Evolutionary conservation across 2,797 vertebrate genomes (phyloP), one percentile per base, ranked within the genome.

Genomic region (Megalops cyprinoides): DNA sequence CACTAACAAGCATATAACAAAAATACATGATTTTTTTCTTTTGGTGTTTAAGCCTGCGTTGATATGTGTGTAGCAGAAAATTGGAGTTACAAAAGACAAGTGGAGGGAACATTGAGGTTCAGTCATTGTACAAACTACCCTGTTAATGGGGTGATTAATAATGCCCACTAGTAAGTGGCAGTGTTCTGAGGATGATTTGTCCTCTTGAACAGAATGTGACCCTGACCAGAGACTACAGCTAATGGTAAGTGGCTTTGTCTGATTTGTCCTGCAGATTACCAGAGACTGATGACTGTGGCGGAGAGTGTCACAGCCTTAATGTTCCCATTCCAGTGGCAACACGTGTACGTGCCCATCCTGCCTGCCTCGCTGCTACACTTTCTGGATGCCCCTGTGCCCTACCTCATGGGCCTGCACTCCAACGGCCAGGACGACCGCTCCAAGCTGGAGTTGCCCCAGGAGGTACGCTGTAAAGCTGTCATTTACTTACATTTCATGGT

Each of bases 311-410:
- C 98, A 10, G 96, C 97, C 85, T 94, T 99, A 82, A 98, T 99
- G 97, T 99, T 99, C 93, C 98, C 98, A 53, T 99, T 95, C 94
- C 98, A 98, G 89, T 99, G 98, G 98, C 98, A 99, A 89, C 98
- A 99, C 58, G 98, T 99, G 23, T 99, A 99, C 75, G 98, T 99
- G 84, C 98, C 98, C 84, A 99, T 99, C 82, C 95, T 99, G 83
- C 98, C 98, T 0, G 98, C 98, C 85, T 99, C 98, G 44, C 97
- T 99, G 84, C 95, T 99, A 84, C 98, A 99, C 93, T 99, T 99
- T 93, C 93, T 99, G 88, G 98, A 99, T 42, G 98, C 98, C 73
- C 98, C 98, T 14, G 98, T 99, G 85, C 98, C 98, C 42, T 99
- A 99, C 92, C 94, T 99, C 77, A 99, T 99, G 98, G 98, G 98